Conservation (phyloP, 2,113 vertebrate genomes). For the Otolemur garnettii region DNA sequence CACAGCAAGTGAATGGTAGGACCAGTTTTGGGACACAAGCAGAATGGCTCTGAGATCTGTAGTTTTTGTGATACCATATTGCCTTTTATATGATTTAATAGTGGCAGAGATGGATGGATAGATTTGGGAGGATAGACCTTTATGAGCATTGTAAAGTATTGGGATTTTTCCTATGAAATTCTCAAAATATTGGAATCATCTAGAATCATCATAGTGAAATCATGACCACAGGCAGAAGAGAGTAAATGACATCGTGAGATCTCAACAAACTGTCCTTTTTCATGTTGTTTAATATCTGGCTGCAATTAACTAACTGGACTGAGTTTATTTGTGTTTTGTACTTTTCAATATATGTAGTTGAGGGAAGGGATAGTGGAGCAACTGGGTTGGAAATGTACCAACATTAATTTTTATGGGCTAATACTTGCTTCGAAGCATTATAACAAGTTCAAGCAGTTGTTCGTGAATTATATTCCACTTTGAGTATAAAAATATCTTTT, state of each 20-base stretch:
- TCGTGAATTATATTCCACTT: background rate
- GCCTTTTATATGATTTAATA: background rate
- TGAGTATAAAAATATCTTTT: background rate
- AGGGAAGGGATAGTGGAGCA: background rate
- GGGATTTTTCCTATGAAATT: constrained; percentile 32
- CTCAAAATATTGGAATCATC: background rate
- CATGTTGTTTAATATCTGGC: background rate
- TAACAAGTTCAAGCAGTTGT: constrained; percentile 19
- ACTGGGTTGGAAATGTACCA: background rate
- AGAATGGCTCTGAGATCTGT: background rate
- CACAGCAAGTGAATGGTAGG: background rate
- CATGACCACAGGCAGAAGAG: background rate
- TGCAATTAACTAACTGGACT: background rate
- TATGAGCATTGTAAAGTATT: background rate
- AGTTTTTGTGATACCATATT: background rate
- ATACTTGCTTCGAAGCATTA: background rate
- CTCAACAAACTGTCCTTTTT: background rate
- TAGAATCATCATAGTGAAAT: constrained; percentile 36
- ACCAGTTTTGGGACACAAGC: background rate
- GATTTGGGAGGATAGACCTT: constrained; percentile 3
- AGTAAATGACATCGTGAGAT: background rate
- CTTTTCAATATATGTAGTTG: background rate
- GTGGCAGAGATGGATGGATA: background rate
- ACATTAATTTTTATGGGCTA: background rate
- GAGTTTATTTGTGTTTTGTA: constrained; percentile 40